Evolutionary conservation across 2,113 vertebrate species (phyloP).

Genomic region (Deroptyus accipitrinus): DNA sequence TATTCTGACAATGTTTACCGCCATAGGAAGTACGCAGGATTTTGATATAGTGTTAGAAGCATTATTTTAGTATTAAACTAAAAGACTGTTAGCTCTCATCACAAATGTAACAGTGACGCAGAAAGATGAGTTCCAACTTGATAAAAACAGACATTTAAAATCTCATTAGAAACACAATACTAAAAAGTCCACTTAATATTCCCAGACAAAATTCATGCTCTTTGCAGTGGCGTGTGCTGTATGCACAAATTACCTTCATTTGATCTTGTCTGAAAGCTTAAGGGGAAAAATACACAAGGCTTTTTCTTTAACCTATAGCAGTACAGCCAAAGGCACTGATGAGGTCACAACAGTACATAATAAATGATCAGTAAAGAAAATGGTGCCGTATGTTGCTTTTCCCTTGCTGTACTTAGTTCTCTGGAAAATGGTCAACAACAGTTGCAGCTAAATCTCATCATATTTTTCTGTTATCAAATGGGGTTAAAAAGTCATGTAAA

Average conservation of each 20-base stretch:
- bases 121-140: background rate
- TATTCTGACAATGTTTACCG: background rate
- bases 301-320: slow-evolving; percentile 45
- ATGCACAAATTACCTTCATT: slow-evolving; percentile 4
- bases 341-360: slow-evolving; percentile 53
- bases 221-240: background rate
- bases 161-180: background rate
- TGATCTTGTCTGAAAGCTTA: slow-evolving; percentile 53
- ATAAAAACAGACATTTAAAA: background rate
- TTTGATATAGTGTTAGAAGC: background rate
- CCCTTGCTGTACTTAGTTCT: slow-evolving; percentile 12
- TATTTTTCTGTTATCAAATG: slow-evolving; percentile 52
- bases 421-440: slow-evolving; percentile 64
- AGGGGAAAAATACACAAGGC: background rate
- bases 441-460: slow-evolving; percentile 37
- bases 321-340: slow-evolving; percentile 23
- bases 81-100: background rate
- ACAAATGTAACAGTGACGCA: background rate
- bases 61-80: background rate
- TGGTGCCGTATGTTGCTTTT: slow-evolving; percentile 42
- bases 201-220: background rate
- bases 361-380: slow-evolving; percentile 37
- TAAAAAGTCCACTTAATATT: background rate
- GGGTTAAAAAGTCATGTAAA: slow-evolving; percentile 76
- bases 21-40: background rate